Evolutionary conservation across 1,140 invertebrate genomes (phyloP), one percentile per base, ranked within the genome.

Genomic region (Agrypnia vestita): DNA sequence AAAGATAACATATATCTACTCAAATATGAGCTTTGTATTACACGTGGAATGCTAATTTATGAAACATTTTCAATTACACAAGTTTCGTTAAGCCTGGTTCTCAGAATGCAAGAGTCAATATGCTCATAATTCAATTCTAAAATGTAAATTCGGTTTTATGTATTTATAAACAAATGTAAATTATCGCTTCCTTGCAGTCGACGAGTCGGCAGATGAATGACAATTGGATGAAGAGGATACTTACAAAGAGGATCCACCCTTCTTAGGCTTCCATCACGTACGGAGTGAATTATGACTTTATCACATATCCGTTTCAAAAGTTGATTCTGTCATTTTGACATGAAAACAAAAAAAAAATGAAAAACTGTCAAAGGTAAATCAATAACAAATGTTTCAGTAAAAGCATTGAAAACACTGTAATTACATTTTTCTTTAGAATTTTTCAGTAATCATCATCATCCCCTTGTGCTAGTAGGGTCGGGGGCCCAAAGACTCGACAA

Each of bases 101-200:
- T 59, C 8, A 21, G 21, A 59, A 59, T 59, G 55, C 55, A 59
- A 21, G 17, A 59, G 55, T 59, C 55, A 59, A 7, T 17, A 21
- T 19, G 17, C 17, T 11, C 21, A 59, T 19, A 19, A 21, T 19
- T 59, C 21, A 8, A 59, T 19, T 21, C 12, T 21, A 71, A 17
- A 19, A 71, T 71, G 47, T 15, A 47, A 71, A 71, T 49, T 49
- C 35, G 0, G 12, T 59, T 71, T 49, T 44, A 56, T 81, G 61
- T 76, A 80, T 71, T 71, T 75, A 77, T 73, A 81, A 78, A 78
- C 35, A 75, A 59, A 81, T 72, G 61, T 81, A 78, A 81, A 78
- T 77, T 77, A 81, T 81, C 53, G 76, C 76, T 81, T 81, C 80
- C 80, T 81, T 78, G 76, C 80, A 62, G 59, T 71, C 15, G 74